These are phyloP conservation scores for Popillia japonica DNA, from an alignment of 1,140 invertebrate genomes.

Conservation along the genomic window DNA sequence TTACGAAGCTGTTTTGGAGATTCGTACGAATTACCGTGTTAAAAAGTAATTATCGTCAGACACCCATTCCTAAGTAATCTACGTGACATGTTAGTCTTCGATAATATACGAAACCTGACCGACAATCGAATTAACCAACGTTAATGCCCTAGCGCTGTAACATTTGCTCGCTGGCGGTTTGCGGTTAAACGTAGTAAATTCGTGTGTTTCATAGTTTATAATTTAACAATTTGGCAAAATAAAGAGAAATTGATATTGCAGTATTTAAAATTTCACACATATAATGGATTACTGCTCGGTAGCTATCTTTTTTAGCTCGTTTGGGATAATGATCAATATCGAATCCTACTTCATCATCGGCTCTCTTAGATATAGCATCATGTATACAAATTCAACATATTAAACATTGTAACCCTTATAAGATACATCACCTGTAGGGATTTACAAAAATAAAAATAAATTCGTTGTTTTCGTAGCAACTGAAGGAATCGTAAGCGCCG, in stretches of 20 bases:
- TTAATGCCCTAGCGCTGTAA: background rate
- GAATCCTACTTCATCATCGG: no score
- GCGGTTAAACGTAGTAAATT: background rate
- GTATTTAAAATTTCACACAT: no score
- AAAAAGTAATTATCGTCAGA: constrained; percentile 28
- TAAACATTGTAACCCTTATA: no score
- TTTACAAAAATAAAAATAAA: no score
- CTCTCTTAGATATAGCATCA: no score
- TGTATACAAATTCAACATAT: no score
- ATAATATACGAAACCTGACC: background rate
- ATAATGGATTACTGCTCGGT: no score
- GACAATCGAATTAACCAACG: constrained; percentile 21
- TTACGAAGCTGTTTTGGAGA: background rate
- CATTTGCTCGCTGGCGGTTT: background rate
- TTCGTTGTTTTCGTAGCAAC: background rate
- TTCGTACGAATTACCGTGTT: background rate
- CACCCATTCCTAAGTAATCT: background rate
- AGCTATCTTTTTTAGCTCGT: no score
- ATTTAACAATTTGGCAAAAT: no score
- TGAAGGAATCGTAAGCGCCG: background rate
- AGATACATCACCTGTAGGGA: no score
- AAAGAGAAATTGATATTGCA: no score
- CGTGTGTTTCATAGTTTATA: background rate
- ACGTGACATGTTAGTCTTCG: background rate
- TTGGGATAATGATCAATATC: no score